Evolutionary conservation across 1,140 invertebrate genomes (phyloP).

Genomic region (Hyposmocoma kahamanoa): DNA sequence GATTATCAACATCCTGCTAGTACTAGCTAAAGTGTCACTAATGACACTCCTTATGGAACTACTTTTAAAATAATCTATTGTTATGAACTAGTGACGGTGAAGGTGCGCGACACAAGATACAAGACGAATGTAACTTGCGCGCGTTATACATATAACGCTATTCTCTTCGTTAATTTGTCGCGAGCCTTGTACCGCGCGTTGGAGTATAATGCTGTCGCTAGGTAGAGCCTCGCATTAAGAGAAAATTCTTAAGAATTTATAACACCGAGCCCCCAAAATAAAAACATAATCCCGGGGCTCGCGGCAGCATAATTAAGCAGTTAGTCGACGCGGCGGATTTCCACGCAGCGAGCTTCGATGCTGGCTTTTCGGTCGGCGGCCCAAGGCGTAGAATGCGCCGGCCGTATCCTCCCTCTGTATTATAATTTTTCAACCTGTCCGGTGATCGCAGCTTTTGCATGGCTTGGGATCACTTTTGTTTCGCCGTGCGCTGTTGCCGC

Average conservation of each 20-base stretch:
- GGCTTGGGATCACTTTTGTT: neutral
- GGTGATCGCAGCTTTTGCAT: neutral
- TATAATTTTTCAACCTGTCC: neutral
- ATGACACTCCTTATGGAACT: no score
- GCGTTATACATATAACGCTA: no score
- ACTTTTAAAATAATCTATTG: no score
- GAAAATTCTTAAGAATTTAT: conserved; percentile 42
- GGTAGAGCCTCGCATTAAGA: conserved; percentile 27
- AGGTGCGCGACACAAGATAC: no score
- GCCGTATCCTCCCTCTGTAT: no score
- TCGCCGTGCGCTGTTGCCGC: no score
- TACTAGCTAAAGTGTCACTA: no score
- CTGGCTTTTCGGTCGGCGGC: neutral
- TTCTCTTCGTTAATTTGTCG: conserved; percentile 8
- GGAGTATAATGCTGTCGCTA: conserved; percentile 18
- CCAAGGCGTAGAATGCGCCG: no score
- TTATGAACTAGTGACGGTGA: no score
- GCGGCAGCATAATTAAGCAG: conserved; percentile 43
- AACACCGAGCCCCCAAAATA: conserved; percentile 35
- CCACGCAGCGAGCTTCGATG: neutral
- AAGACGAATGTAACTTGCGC: no score
- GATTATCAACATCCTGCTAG: no score
- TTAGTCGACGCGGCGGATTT: conserved; percentile 19
- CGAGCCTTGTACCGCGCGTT: neutral
- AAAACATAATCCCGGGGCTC: conserved; percentile 38